Percentiles rank a stretch among this genome's conserved stretches.
These are phyloP conservation scores for Sebastes schlegelii DNA, from an alignment of 2,113 vertebrate genomes.

Conservation along the genomic window DNA sequence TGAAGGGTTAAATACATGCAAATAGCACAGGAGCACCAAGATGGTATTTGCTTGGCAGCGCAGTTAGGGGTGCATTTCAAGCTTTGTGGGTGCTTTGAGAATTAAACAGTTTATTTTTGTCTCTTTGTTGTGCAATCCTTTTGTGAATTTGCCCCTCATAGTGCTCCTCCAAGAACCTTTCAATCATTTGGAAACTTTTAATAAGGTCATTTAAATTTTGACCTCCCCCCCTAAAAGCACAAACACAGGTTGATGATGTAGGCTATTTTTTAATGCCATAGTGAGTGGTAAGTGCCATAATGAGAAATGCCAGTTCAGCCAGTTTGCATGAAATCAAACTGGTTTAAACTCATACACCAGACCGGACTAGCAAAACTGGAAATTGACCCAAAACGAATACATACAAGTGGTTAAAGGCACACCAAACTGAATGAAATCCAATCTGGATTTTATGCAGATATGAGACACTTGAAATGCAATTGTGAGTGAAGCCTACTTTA, in stretches of 20 bases:
- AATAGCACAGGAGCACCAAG: no score
- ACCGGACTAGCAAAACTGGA: background rate
- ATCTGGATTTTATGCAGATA: background rate
- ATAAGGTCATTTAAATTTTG: background rate
- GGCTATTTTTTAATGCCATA: no score
- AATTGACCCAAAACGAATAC: background rate
- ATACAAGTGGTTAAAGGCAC: background rate
- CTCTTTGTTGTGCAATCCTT: background rate
- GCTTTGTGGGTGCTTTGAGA: no score
- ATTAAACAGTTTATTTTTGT: no score
- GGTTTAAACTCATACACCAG: background rate
- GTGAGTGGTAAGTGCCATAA: background rate
- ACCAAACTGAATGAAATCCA: background rate
- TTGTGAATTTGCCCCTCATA: background rate
- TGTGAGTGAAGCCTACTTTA: background rate
- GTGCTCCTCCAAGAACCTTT: background rate
- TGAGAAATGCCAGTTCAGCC: background rate
- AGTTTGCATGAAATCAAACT: background rate
- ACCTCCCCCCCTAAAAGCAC: background rate
- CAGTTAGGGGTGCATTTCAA: no score
- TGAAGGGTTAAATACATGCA: no score
- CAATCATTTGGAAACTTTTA: conserved; percentile 9
- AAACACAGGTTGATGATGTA: no score
- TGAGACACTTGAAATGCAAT: background rate
- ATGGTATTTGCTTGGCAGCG: no score